A percentile compares a stretch with the other conserved stretches of the same genome.
Evolutionary conservation across 2,888 invertebrate species (phyloP).

Genomic region (Noctua comes): DNA sequence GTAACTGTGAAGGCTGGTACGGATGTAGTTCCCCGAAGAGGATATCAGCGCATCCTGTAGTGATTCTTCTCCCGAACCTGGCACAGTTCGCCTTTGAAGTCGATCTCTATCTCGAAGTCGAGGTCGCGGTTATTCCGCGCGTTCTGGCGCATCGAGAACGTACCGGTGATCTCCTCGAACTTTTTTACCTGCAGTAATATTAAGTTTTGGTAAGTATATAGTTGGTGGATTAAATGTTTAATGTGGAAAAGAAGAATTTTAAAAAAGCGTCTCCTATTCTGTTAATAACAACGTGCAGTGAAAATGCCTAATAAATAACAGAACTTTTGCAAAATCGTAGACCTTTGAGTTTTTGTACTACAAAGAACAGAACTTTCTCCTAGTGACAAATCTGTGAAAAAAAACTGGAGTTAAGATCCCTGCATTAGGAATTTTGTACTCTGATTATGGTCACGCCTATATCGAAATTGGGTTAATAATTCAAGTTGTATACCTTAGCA

Average conservation of each 20-base stretch:
- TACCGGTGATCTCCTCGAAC: slow-evolving; percentile 97
- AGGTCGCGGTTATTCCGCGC: slow-evolving; percentile 98
- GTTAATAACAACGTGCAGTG: neutral
- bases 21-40: slow-evolving; percentile 17
- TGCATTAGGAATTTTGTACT: neutral
- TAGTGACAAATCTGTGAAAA: neutral
- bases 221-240: neutral
- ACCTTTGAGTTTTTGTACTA: neutral
- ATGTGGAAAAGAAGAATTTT: neutral
- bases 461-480: neutral
- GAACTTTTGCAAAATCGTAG: neutral
- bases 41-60: slow-evolving; percentile 96
- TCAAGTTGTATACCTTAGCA: neutral
- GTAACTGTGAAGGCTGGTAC: slow-evolving; percentile 58
- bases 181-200: slow-evolving; percentile 92
- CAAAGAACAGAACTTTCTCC: neutral
- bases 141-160: slow-evolving; percentile 98
- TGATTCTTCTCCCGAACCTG: slow-evolving; percentile 96
- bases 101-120: slow-evolving; percentile 97
- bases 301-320: neutral
- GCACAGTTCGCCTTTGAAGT: slow-evolving; percentile 97
- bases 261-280: neutral
- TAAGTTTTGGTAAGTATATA: slow-evolving; percentile 43
- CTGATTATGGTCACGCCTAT: neutral
- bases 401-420: neutral